Base-by-base conservation (phyloP, 2,113 vertebrate species). In the Cheilinus undulatus region DNA sequence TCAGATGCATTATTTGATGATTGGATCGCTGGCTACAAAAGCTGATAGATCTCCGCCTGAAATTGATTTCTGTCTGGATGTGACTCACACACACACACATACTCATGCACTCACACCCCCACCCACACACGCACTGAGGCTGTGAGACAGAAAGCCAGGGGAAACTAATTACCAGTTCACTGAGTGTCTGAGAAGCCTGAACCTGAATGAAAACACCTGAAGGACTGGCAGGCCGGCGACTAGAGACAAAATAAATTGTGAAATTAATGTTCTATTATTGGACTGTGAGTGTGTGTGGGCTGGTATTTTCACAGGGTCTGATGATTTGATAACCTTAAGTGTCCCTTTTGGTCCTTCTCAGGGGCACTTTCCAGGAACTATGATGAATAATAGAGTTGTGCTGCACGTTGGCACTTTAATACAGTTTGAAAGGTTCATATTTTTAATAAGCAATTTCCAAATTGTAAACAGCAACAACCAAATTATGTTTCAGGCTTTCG, bases 11-110 rank as follows among this genome's bases (percentile, higher is more conserved):
- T 88, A 88, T 91, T 89, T 87, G 89, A 88, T 88, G 88, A 91
- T 91, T 91, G 90, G 88, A 91, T 91, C 85, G 59, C 85, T 80
- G 85, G 84, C 84, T 88, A 87, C 88, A 91, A 89, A 88, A 89
- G 88, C 88, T 89, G 89, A 89, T 91, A 88, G 86, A 88, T 91
- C 88, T 87, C 71, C 72, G 86, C 79, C 85, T 90, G 90, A 91
- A 91, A 91, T 91, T 90, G 90, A 91, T 90, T 91, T 90, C 86
- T 90, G 90, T 90, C 86, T 91, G 86, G 85, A 85, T 87, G 88
- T 80, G 86, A 86, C 78, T 56, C 80, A 56, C 73, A 24, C 71
- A 56, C 57, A 34, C 69, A 58, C 70, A 60, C 58, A 71, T 65
- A 28, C 38, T 45, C 64, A 10, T 34, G 19, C 54, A 46, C 65